Conservation (phyloP, 1,140 invertebrate genomes). For the Drosophila sulfurigaster region DNA sequence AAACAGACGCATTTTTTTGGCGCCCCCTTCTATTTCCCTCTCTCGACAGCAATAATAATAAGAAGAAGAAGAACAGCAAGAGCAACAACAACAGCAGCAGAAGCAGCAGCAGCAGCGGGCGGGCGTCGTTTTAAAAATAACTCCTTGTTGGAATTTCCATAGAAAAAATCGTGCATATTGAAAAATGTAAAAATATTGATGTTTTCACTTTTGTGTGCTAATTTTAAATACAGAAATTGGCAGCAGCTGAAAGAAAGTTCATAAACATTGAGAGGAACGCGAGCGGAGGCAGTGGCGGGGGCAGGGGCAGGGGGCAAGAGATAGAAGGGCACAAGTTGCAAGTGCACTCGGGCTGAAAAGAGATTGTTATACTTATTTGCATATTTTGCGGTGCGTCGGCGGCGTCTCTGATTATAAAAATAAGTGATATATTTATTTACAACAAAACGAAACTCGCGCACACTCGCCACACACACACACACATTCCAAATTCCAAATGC, state of each 20-base stretch:
- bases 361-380: neutral
- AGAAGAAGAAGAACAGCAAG: neutral
- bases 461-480: neutral
- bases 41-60: neutral
- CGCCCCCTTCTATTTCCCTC: neutral
- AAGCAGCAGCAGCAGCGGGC: neutral
- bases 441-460: neutral
- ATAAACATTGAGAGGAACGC: neutral
- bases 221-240: slow-evolving; percentile 51
- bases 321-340: neutral
- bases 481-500: slow-evolving; percentile 11
- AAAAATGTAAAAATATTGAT: slow-evolving; percentile 60
- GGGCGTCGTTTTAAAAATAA: slow-evolving; percentile 56
- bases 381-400: neutral
- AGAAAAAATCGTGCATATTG: slow-evolving; percentile 58
- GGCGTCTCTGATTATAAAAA: slow-evolving; percentile 18
- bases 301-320: too few species aligned
- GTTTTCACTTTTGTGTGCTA: slow-evolving; percentile 61
- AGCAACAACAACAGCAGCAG: neutral
- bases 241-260: slow-evolving; percentile 30
- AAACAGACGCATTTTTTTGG: slow-evolving; percentile 47
- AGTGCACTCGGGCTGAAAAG: too few species aligned
- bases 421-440: slow-evolving; percentile 27
- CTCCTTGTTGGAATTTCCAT: slow-evolving; percentile 64
- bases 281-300: too few species aligned